Evolutionary conservation across 2,797 vertebrate species (phyloP).

Genomic region (Rousettus madagascariensis): DNA sequence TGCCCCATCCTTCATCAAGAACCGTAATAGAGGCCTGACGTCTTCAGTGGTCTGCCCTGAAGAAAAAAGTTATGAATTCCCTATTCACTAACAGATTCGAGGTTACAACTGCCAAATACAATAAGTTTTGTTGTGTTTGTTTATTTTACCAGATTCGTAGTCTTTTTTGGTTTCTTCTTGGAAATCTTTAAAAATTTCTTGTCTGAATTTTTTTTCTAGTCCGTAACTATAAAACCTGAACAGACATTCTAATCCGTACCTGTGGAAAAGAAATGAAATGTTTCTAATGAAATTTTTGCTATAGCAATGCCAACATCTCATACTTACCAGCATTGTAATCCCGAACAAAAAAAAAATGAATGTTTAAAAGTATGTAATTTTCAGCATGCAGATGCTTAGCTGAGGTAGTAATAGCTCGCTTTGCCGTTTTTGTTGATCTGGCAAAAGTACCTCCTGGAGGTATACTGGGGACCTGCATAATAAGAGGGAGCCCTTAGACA

Average conservation of each 20-base stretch:
- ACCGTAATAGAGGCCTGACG: neutral
- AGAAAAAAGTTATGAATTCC: neutral
- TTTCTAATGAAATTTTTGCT: neutral
- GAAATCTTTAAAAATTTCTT: slow-evolving; percentile 95
- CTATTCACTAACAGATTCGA: neutral
- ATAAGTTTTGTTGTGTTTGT: neutral
- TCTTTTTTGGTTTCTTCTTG: slow-evolving; percentile 95
- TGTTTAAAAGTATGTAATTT: neutral
- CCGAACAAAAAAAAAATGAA: neutral
- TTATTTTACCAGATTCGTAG: slow-evolving; percentile 93
- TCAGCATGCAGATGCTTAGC: neutral
- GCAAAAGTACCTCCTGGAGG: neutral
- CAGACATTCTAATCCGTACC: slow-evolving; percentile 97
- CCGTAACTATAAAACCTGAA: slow-evolving; percentile 99
- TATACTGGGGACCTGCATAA: neutral
- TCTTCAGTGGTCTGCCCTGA: neutral
- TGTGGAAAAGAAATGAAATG: slow-evolving; percentile 75
- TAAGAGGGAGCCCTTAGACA: neutral
- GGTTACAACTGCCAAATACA: slow-evolving; percentile 30
- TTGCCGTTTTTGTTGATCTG: neutral
- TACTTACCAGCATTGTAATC: neutral
- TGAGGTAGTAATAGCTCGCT: neutral
- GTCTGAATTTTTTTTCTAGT: slow-evolving; percentile 95
- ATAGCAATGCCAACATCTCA: neutral
- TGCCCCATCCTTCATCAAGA: neutral